These are phyloP conservation scores for Bovichtus diacanthus DNA, from an alignment of 2,797 vertebrate species.

Conservation along the genomic window DNA sequence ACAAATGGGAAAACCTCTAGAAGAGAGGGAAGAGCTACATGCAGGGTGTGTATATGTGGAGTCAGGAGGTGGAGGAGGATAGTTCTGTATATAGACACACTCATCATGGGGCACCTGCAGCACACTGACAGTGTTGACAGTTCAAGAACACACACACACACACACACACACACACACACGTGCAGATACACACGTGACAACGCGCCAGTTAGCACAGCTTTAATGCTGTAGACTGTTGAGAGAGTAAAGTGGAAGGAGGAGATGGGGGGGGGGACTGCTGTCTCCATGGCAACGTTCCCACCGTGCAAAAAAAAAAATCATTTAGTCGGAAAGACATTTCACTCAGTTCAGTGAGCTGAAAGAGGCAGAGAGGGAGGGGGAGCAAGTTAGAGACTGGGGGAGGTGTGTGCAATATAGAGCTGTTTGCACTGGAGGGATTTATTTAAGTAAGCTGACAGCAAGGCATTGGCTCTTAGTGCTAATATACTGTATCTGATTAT, in stretches of 20 bases:
- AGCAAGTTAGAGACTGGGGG: conserved; percentile 53
- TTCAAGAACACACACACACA: conserved; percentile 39
- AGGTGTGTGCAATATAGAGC: conserved; percentile 55
- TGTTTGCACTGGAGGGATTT: conserved; percentile 66
- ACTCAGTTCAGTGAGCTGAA: conserved; percentile 85
- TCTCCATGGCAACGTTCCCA: conserved; percentile 88
- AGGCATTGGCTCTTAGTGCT: conserved; percentile 51
- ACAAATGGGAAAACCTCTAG: conserved; percentile 64
- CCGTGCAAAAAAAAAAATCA: conserved; percentile 80
- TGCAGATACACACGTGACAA: conserved; percentile 53
- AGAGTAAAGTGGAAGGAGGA: conserved; percentile 43
- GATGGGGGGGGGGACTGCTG: conserved; percentile 49
- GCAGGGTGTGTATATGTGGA: conserved; percentile 45
- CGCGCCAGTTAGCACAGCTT: conserved; percentile 70
- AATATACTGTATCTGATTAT: conserved; percentile 59
- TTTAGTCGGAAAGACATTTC: conserved; percentile 87
- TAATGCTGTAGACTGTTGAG: conserved; percentile 61
- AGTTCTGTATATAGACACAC: conserved; percentile 66
- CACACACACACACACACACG: conserved; percentile 20
- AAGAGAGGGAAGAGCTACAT: conserved; percentile 55
- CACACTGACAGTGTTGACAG: conserved; percentile 59
- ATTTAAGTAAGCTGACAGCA: conserved; percentile 62
- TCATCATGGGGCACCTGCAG: conserved; percentile 71
- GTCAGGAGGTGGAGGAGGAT: conserved; percentile 65
- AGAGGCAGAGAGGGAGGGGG: conserved; percentile 71